Base-by-base conservation (phyloP, 2,888 invertebrate genomes). In the Hydriomena furcata region DNA sequence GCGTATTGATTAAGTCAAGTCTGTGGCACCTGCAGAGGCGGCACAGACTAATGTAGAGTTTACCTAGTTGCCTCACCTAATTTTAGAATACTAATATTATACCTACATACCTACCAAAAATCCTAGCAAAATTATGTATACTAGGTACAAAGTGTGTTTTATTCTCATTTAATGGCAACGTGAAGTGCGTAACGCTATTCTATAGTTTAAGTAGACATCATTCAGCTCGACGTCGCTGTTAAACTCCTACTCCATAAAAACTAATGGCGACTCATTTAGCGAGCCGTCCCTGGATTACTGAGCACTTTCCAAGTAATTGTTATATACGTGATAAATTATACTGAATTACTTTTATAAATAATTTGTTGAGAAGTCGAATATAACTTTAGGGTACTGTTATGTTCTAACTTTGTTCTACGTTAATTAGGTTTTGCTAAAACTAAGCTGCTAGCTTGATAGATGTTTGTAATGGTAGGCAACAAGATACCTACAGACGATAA, bases 171-270 rank as follows among this genome's bases (percentile, higher is more conserved):
- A 52, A 52, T 45, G 45, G 48, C 35, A 30, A 7, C 36, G 47
- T 45, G 45, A 50, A 64, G 63, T 68, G 70, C 60, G 59, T 61
- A 68, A 70, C 60, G 64, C 59, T 65, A 70, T 74, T 71, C 61
- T 44, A 63, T 65, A 68, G 68, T 68, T 70, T 62, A 65, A 64
- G 58, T 61, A 58, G 56, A 50, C 67, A 65, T 70, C 65, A 68
- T 58, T 66, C 63, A 60, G 58, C 53, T 34, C 41, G 50, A 34
- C 51, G 42, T 50, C 52, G 66, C 61, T 59, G 59, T 73, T 71
- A 72, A 71, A 59, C 51, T 58, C 61, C 57, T 59, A 68, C 73
- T 72, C 70, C 66, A 80, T 82, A 76, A 80, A 82, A 82, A 77
- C 68, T 72, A 78, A 80, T 76, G 70, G 71, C 58, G 55, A 60